These are phyloP conservation scores for Galerucella nymphaeae DNA, from an alignment of 2,888 invertebrate species.

Conservation along the genomic window DNA sequence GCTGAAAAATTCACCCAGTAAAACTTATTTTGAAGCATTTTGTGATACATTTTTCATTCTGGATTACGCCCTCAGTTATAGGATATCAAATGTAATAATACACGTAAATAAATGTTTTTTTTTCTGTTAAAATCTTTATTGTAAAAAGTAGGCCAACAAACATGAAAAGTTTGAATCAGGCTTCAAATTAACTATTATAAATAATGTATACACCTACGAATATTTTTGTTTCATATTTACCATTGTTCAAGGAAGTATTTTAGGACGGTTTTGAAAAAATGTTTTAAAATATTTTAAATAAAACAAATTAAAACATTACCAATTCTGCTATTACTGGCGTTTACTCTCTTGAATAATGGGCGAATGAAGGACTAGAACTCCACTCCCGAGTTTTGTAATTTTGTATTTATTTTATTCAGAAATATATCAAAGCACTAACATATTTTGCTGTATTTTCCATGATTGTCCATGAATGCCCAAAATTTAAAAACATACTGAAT, in stretches of 20 bases:
- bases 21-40: not conserved
- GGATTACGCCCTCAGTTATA: not conserved
- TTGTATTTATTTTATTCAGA: not conserved
- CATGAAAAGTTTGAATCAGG: slow-evolving; percentile 36
- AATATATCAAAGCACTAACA: not conserved
- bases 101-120: slow-evolving; percentile 11
- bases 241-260: slow-evolving; percentile 58
- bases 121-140: slow-evolving; percentile 14
- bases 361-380: slow-evolving; percentile 63
- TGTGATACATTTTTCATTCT: not conserved
- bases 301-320: slow-evolving; percentile 35
- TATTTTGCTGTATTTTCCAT: not conserved
- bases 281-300: slow-evolving; percentile 58
- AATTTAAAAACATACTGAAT: too few species aligned
- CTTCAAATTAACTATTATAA: slow-evolving; percentile 50
- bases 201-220: slow-evolving; percentile 59
- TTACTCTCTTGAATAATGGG: slow-evolving; percentile 60
- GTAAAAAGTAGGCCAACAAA: slow-evolving; percentile 36
- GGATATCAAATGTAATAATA: too few species aligned
- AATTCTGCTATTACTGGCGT: slow-evolving; percentile 61
- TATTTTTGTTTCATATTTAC: slow-evolving; percentile 55
- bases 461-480: too few species aligned
- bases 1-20: not conserved
- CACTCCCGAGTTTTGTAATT: slow-evolving; percentile 54
- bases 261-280: slow-evolving; percentile 60